A percentile compares a stretch with the other conserved stretches of the same genome.
Conservation (phyloP, 1,140 invertebrate genomes). For the Cydia amplana region DNA sequence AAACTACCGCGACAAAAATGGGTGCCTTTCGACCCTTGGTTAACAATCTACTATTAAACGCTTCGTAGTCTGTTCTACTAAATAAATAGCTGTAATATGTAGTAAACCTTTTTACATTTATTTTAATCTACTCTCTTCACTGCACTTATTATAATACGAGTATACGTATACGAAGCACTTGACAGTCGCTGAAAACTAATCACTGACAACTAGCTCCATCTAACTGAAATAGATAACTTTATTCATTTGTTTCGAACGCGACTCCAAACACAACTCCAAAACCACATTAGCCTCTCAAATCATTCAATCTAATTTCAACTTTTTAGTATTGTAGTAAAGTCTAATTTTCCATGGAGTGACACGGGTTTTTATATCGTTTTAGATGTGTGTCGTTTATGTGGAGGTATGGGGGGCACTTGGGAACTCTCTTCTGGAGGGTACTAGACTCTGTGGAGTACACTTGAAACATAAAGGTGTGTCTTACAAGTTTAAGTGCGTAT, state of each 20-base stretch:
- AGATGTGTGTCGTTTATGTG: slow-evolving; percentile 5
- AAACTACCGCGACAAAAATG: too few species aligned
- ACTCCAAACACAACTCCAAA: background rate
- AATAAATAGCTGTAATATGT: too few species aligned
- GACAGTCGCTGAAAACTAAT: slow-evolving; percentile 2
- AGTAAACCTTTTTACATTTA: too few species aligned
- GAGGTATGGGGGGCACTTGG: slow-evolving; percentile 17
- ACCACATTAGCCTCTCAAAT: background rate
- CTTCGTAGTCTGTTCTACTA: too few species aligned
- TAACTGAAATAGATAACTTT: slow-evolving; percentile 8
- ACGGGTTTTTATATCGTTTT: background rate
- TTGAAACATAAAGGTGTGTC: slow-evolving; percentile 62
- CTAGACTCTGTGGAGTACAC: slow-evolving; percentile 52
- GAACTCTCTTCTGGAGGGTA: slow-evolving; percentile 46
- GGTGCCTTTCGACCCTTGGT: too few species aligned
- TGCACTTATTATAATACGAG: too few species aligned
- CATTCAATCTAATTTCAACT: background rate
- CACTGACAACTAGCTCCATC: background rate
- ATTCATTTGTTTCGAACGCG: slow-evolving; percentile 8
- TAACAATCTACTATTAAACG: too few species aligned
- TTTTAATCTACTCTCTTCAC: too few species aligned
- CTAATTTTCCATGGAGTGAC: background rate
- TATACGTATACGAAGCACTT: background rate
- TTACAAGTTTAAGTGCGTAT: slow-evolving; percentile 45
- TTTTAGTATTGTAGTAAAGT: background rate